A percentile compares a stretch with the other conserved stretches of the same genome.
These are phyloP conservation scores for Mycteria americana DNA, from an alignment of 2,797 vertebrate species.

Conservation along the genomic window DNA sequence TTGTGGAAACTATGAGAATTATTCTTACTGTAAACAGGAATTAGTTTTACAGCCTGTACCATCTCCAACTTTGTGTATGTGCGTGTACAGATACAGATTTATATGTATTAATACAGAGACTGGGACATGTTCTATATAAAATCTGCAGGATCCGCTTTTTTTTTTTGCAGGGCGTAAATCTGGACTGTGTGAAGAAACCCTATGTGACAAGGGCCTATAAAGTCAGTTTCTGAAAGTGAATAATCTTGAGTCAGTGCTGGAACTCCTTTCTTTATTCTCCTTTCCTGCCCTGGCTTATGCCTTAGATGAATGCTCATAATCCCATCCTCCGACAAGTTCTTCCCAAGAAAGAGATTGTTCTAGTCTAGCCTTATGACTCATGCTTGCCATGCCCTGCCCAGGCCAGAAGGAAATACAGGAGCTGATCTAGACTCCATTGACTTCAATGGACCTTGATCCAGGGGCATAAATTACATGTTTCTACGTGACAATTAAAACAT, in stretches of 20 bases:
- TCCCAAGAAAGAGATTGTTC: neutral
- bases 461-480: neutral
- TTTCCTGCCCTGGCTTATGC: neutral
- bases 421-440: neutral
- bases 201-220: neutral
- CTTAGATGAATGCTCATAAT: neutral
- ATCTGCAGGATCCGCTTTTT: neutral
- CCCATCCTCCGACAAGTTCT: neutral
- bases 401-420: neutral
- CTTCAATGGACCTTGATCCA: neutral
- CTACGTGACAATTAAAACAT: neutral
- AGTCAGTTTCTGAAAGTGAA: neutral
- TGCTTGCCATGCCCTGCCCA: neutral
- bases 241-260: neutral
- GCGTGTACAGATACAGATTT: neutral
- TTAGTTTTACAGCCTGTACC: neutral
- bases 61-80: neutral
- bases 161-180: neutral
- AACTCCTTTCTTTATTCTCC: neutral
- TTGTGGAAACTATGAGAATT: neutral
- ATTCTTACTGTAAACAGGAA: neutral
- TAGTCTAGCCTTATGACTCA: neutral
- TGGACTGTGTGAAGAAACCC: neutral
- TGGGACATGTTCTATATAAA: neutral
- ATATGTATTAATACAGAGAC: neutral